Evolutionary conservation across 2,797 vertebrate genomes (phyloP), one percentile per base, ranked within the genome.

Genomic region (Macropus fuliginosus): DNA sequence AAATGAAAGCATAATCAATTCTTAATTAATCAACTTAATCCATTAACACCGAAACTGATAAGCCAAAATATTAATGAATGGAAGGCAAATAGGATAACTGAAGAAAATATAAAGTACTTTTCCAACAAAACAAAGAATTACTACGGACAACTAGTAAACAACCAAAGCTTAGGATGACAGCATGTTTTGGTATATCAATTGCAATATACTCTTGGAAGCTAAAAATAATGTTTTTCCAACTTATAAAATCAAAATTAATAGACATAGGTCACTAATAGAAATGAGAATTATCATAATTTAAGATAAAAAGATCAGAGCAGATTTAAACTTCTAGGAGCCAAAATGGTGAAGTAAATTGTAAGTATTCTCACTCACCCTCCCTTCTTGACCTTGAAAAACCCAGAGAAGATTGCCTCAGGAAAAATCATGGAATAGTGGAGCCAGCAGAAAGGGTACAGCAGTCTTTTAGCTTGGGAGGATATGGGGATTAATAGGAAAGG

Each of bases 261-360:
- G 31, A 66, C 29, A 57, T n/a, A 14, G n/a, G 34, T 66, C 62
- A 66, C 14, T 74, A 21, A 18, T 4, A 74, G 34, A 9, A 14
- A 34, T 74, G n/a, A 74, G 66, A 21, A 40, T 74, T 40, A 74
- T 40, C 66, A 40, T 74, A 40, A 74, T 74, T 96, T 92, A 95
- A 95, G 52, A 96, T 1, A 93, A 9, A 94, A 93, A 54, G 91
- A 6, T 9, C 52, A 52, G 52, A 52, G 52, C 52, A 52, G 52
- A 52, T 52, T 52, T 52, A 52, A 52, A 52, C 52, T 52, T 52
- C 52, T 6, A 52, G 52, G 52, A 52, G 52, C 52, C 52, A 52
- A 52, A 8, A 52, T 8, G 6, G 52, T 52, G 52, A 52, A 52
- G 52, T 52, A 52, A 52, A 52, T 52, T 52, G 5, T 52, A 52